Percentiles rank a stretch among this genome's conserved stretches.
Conservation (phyloP, 2,113 vertebrate genomes). For the Mungos mungo region DNA sequence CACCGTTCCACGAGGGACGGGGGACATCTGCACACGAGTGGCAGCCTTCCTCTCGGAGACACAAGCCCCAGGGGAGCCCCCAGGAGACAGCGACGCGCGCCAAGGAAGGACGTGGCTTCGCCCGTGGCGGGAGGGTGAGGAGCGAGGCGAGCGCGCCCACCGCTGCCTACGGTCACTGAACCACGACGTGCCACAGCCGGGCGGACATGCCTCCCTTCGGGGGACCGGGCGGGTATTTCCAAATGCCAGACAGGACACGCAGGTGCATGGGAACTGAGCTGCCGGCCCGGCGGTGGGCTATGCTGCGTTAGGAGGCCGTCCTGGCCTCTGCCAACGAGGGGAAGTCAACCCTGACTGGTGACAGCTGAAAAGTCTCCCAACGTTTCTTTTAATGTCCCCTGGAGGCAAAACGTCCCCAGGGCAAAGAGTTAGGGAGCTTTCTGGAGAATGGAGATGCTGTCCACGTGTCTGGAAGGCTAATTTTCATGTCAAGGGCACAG, state of each 20-base stretch:
- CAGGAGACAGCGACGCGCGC: background rate
- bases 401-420: background rate
- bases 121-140: background rate
- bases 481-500: background rate
- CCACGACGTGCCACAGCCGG: fast-evolving
- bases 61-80: background rate
- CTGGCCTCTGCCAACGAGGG: background rate
- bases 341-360: background rate
- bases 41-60: constrained; percentile 35
- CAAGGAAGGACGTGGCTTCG: background rate
- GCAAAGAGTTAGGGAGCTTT: background rate
- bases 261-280: fast-evolving
- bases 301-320: fast-evolving
- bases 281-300: fast-evolving
- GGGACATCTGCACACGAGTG: constrained; percentile 60
- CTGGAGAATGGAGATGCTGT: background rate
- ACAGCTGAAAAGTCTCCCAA: background rate
- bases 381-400: background rate
- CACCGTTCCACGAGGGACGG: constrained; percentile 22
- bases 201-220: background rate
- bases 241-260: fast-evolving
- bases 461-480: background rate
- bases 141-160: fast-evolving
- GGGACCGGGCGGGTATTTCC: fast-evolving
- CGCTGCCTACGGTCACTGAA: background rate